These are phyloP conservation scores for Malacosoma neustria DNA, from an alignment of 2,888 invertebrate genomes.

Conservation along the genomic window DNA sequence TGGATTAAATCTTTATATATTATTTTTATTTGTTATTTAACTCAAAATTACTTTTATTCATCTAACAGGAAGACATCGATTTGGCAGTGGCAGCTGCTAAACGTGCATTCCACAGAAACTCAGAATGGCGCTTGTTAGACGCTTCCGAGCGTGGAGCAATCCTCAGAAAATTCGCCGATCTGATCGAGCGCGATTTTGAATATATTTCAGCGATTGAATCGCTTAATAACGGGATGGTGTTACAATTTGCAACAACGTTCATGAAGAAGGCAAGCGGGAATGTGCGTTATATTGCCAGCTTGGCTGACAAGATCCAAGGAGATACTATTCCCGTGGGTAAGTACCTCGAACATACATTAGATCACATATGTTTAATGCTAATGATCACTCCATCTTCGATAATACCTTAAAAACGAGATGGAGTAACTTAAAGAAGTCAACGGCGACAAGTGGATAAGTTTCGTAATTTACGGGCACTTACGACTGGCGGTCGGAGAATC, in stretches of 20 bases:
- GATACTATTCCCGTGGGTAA: slow-evolving; percentile 45
- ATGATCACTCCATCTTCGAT: too few species aligned
- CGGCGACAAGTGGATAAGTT: too few species aligned
- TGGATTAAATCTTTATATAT: too few species aligned
- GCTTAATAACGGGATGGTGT: slow-evolving; percentile 92
- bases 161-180: slow-evolving; percentile 82
- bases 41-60: too few species aligned
- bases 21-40: too few species aligned
- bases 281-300: slow-evolving; percentile 88
- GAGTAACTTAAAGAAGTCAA: too few species aligned
- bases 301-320: slow-evolving; percentile 90
- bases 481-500: too few species aligned
- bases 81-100: slow-evolving; percentile 84
- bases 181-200: slow-evolving; percentile 81
- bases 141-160: slow-evolving; percentile 84
- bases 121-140: slow-evolving; percentile 86
- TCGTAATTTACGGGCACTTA: too few species aligned
- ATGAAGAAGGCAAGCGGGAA: slow-evolving; percentile 56
- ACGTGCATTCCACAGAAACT: slow-evolving; percentile 79
- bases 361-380: too few species aligned
- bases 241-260: slow-evolving; percentile 71
- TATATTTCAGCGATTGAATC: slow-evolving; percentile 91
- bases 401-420: too few species aligned
- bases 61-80: slow-evolving; percentile 85
- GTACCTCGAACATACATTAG: not conserved